Evolutionary conservation across 2,888 invertebrate species (phyloP), one percentile per base, ranked within the genome.

Genomic region (Protodeltote pygarga): DNA sequence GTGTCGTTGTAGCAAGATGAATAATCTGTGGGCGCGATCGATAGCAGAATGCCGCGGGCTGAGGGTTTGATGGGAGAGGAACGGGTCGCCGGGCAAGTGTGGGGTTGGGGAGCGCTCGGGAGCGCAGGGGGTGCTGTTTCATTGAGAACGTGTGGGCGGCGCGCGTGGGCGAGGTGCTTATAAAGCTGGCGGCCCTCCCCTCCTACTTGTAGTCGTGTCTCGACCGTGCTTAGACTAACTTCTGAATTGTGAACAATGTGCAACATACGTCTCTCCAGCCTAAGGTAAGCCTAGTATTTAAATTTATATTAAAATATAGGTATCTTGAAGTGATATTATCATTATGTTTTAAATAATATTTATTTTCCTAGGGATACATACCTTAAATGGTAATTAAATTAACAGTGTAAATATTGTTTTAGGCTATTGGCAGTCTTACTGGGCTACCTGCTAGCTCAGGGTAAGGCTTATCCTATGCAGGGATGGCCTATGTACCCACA

Each of bases 121-220:
- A 19, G 49, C 54, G 41, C 65, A 63, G 75, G 73, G 72, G 79
- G 77, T 73, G 73, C 72, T 65, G 83, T 89, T 94, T 94, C 94
- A 94, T 94, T 94, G 93, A 94, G 93, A 93, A 92, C 93, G 94
- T 93, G 94, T 94, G 93, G 94, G 94, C 93, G 93, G 86, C 76
- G 83, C 64, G 87, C 89, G 91, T 89, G 88, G 89, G 91, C 89
- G 90, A 81, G 72, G 71, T 83, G 87, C 79, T 86, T 91, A 89
- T 89, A 89, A 84, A 87, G 85, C 77, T 70, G 66, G 71, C 77
- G 72, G 73, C 74, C 82, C 82, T 71, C 79, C 83, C 63, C 78
- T 77, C 81, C 83, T 72, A 73, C 80, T 82, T 65, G 69, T 84
- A 91, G 89, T 89, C 83, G 82, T 85, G 85, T 69, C 76, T 78